Evolutionary conservation across 1,140 invertebrate genomes (phyloP).

Genomic region (Trachymyrmex cornetzi): DNA sequence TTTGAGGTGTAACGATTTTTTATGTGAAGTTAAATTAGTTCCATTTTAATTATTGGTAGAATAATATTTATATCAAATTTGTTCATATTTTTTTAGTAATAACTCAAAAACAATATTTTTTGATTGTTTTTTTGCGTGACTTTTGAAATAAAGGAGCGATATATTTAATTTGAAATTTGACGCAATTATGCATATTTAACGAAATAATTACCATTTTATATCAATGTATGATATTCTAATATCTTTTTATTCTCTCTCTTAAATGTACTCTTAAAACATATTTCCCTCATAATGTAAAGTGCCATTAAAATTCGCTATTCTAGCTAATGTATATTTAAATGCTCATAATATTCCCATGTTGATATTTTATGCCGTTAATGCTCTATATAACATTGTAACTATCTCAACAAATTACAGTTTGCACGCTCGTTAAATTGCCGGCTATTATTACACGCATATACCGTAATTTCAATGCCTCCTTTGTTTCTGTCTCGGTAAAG

Average conservation of each 20-base stretch:
- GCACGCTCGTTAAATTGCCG: not conserved
- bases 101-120: too few species aligned
- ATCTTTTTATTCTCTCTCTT: not conserved
- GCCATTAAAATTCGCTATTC: not conserved
- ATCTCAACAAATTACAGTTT: not conserved
- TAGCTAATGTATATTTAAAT: not conserved
- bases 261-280: not conserved
- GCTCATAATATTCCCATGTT: not conserved
- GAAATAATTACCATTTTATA: not conserved
- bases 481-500: slow-evolving; percentile 53
- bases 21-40: too few species aligned
- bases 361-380: not conserved
- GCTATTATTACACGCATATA: slow-evolving; percentile 26
- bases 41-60: too few species aligned
- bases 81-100: too few species aligned
- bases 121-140: too few species aligned
- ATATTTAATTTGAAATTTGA: not conserved
- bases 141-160: too few species aligned
- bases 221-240: not conserved
- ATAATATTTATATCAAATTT: too few species aligned
- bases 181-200: not conserved
- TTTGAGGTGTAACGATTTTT: too few species aligned
- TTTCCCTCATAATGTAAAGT: not conserved
- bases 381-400: not conserved
- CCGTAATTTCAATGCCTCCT: slow-evolving; percentile 48